Evolutionary conservation across 2,113 vertebrate genomes (phyloP), one percentile per base, ranked within the genome.

Genomic region (Anser cygnoides): DNA sequence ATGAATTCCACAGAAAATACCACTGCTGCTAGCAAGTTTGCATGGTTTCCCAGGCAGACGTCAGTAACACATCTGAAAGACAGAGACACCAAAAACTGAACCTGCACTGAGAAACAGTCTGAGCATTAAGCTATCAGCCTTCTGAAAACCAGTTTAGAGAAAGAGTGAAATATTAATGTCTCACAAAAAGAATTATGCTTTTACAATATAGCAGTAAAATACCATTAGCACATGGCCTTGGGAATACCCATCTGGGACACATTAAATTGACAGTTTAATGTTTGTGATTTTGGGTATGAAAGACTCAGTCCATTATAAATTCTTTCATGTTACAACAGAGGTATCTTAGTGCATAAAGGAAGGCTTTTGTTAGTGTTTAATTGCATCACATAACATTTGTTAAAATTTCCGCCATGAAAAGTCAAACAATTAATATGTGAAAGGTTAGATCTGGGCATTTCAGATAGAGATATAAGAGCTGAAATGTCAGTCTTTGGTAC

Each of bases 261-360:
- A 84, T 94, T 96, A 92, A 95, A 95, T 58, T 92, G 66, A 89
- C 82, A 92, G 61, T 84, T 97, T 96, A 94, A 84, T 96, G 79
- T 95, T 96, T 96, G 75, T 89, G 85, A 96, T 97, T 96, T 88
- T 93, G 81, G 31, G 71, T 92, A 75, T 59, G 82, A 75, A 88
- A 90, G 84, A 85, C 76, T 96, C 28, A 71, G 49, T 70, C 33
- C 12, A 39, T 93, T 94, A 84, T 20, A 89, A 96, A 82, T 85
- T 70, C 57, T 96, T 97, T 92, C 80, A 76, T 83, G 44, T 95
- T 93, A 84, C 68, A 95, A 91, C 79, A 90, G 71, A 96, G 37
- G 84, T 94, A 95, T 41, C 84, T 91, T 43, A 62, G 22, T 37
- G n/a, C 43, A 83, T 68, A 87, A 84, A 52, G 37, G 93, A 92